Base-by-base conservation (phyloP, 2,888 invertebrate species). In the Athalia rosae region DNA sequence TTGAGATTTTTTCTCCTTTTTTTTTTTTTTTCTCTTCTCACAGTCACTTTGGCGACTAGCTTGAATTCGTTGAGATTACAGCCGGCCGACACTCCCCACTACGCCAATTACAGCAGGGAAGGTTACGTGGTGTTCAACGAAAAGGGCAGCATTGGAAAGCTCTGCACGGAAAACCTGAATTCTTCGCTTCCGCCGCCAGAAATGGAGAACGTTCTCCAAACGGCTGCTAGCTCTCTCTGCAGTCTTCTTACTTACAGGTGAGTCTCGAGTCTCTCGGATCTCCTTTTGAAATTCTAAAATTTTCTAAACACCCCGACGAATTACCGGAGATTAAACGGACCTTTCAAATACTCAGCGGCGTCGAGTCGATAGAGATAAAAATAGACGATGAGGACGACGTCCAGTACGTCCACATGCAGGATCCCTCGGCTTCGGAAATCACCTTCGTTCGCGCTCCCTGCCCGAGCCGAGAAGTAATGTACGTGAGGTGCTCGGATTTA, bases 51-150 rank as follows among this genome's bases (percentile, higher is more conserved):
- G 79, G 93, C 95, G 4, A 94, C 95, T 5, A 93, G 94, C 79
- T 91, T 96, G 59, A 91, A 93, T 6, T 92, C 93, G 74, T 91
- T 94, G 87, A 91, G 92, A 79, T 92, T 93, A 76, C 93, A 94
- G 80, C 93, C 92, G 63, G 90, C 92, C 79, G 92, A 94, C 87
- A 93, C 94, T 2, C 95, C 95, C 0, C 93, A 95, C 86, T 93
- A 94, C 64, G 91, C 93, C 0, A 92, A 93, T 78, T 95, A 96
- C 84, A 93, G 92, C 84, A 92, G 93, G 77, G 94, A 94, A 81
- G 97, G 97, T n/a, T 96, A 94, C 90, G 95, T 96, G 4, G 93
- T 96, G 80, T 96, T 96, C 91, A 95, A 95, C 83, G 97, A 97
- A 90, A 95, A 95, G 85, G 96, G 96, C 5, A 92, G 93, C 73